phyloP scores from a whole-genome alignment of 2,113 vertebrate genomes.

The Puntigrus tetrazona region DNA sequence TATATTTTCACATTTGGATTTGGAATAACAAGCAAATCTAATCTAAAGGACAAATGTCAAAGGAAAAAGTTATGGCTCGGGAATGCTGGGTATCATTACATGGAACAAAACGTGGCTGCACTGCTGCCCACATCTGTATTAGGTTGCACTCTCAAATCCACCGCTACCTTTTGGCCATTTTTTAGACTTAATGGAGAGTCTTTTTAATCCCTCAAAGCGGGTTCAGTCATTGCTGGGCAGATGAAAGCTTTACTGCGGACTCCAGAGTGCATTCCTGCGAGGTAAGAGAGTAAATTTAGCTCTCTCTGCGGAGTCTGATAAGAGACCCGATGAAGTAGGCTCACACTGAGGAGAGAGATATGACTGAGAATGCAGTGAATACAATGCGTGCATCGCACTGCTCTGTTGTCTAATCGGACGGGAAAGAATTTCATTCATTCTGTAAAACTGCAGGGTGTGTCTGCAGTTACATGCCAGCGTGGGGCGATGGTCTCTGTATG shows the following conservation, averaged over 20 bases:
- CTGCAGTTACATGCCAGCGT: not conserved
- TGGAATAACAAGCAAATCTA: not conserved
- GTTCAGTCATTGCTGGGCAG: slow-evolving; percentile 49
- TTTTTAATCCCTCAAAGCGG: slow-evolving; percentile 36
- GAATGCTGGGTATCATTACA: not conserved
- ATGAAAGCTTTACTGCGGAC: slow-evolving; percentile 64
- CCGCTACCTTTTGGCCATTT: not conserved
- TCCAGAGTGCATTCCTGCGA: slow-evolving; percentile 70
- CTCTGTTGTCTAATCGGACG: not conserved
- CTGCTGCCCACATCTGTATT: slow-evolving; percentile 26
- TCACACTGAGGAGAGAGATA: not conserved
- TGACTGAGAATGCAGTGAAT: slow-evolving; percentile 25
- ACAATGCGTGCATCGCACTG: not conserved
- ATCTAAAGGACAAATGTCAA: not conserved
- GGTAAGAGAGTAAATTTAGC: slow-evolving; percentile 76
- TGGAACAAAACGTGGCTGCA: not conserved
- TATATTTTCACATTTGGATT: not conserved
- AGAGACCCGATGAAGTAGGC: slow-evolving; percentile 55
- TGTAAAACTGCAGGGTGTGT: not conserved
- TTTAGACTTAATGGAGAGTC: not conserved
- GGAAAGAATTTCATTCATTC: slow-evolving; percentile 50
- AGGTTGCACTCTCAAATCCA: slow-evolving; percentile 5
- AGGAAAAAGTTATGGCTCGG: not conserved
- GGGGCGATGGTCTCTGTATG: not conserved
- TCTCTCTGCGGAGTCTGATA: slow-evolving; percentile 66